These are phyloP conservation scores for Zaprionus ghesquierei DNA, from an alignment of 1,140 invertebrate species.

Conservation along the genomic window DNA sequence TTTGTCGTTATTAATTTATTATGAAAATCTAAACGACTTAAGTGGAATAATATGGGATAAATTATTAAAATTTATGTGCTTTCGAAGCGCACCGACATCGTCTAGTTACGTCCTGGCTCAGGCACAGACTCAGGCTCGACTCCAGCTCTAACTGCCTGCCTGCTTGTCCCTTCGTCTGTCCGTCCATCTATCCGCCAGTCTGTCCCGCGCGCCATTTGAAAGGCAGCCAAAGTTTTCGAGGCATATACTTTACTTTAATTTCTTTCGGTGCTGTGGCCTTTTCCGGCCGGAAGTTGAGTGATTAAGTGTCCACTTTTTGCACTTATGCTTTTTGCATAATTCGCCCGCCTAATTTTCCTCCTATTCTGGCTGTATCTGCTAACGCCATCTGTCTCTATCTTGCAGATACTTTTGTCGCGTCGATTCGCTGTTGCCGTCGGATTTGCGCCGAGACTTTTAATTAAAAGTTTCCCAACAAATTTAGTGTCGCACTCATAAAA, in stretches of 20 bases:
- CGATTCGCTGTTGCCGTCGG: background rate
- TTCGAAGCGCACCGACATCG: constrained; percentile 50
- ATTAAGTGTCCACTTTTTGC: constrained; percentile 75
- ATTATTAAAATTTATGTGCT: constrained; percentile 81
- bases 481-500: constrained; percentile 30
- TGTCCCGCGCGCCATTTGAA: constrained; percentile 48
- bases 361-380: constrained; percentile 7
- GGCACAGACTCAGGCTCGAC: background rate
- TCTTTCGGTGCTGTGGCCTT: constrained; percentile 52
- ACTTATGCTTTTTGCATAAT: constrained; percentile 71
- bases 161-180: background rate
- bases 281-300: constrained; percentile 69
- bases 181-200: background rate
- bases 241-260: constrained; percentile 68
- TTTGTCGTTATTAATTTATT: constrained; percentile 78
- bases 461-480: constrained; percentile 37
- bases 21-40: constrained; percentile 81
- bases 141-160: background rate
- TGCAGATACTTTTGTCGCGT: background rate
- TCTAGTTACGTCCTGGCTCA: constrained; percentile 14
- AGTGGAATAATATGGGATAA: constrained; percentile 81
- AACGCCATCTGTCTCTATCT: background rate
- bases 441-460: constrained; percentile 38
- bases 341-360: constrained; percentile 55
- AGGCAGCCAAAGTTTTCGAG: constrained; percentile 65